Base-by-base conservation (phyloP, 2,888 invertebrate genomes). In the Agonopterix subpropinquella region DNA sequence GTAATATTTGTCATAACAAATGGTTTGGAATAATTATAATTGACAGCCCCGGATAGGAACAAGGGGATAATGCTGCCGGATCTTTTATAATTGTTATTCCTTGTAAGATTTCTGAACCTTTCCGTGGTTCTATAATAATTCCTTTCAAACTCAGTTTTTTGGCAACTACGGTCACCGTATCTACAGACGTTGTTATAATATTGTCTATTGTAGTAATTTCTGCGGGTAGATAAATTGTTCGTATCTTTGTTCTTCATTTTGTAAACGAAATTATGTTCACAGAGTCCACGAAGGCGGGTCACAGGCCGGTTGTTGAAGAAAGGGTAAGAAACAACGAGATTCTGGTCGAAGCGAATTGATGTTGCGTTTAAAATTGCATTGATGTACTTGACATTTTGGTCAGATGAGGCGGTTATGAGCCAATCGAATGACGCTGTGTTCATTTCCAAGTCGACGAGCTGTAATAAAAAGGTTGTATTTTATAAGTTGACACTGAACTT, bases 301-400 rank as follows among this genome's bases (percentile, higher is more conserved):
- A n/a, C 50, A 2, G 45, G 41, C 7, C 35, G 47, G 8, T 54
- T 35, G 28, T 48, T 44, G 1, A 48, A n/a, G 35, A 61, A 55
- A 0, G 78, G 70, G 49, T 74, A 80, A 1, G 70, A 70, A 4
- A 77, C 72, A 2, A 82, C 58, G 5, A 87, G 64, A 44, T 80
- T 82, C 56, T 86, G 83, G 54, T 88, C 85, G 49, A 83, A 88
- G 0, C 83, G 69, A 15, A 87, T 58, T 0, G 74, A 66, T 1
- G 82, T 80, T 8, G 62, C 64, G 51, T 85, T 85, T 7, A 87
- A 59, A 48, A 82, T 62, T 11, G 64, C 64, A 51, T 77, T 84
- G 9, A 85, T 67, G 11, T 61, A 51, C 46, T 63, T 63, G 39
- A 77, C 69, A 51, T 85, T 80, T 46, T 64, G 54, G 5, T 69